Percentiles rank a stretch among this genome's conserved stretches.
These are phyloP conservation scores for Pollenia griseotomentosa DNA, from an alignment of 2,888 invertebrate genomes.

Conservation along the genomic window DNA sequence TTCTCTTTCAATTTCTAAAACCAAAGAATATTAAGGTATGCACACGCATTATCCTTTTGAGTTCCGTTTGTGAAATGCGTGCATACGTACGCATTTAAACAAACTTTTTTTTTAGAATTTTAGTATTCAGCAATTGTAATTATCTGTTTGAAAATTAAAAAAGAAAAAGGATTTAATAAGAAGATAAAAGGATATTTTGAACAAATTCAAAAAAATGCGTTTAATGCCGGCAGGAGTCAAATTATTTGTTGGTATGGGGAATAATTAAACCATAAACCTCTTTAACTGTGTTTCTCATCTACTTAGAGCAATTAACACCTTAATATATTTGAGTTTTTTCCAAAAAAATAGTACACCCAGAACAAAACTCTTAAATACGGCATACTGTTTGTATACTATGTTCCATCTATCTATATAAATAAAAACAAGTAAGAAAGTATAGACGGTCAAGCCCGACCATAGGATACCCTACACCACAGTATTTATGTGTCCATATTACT, in stretches of 20 bases:
- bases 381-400: too few relatives aligned
- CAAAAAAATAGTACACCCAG: too few relatives aligned
- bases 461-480: too few relatives aligned
- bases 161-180: constrained; percentile 25
- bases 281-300: constrained; percentile 42
- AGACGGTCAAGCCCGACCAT: too few relatives aligned
- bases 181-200: constrained; percentile 56
- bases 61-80: constrained; percentile 57
- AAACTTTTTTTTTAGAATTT: constrained; percentile 23
- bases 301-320: constrained; percentile 64
- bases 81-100: constrained; percentile 63
- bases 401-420: too few relatives aligned
- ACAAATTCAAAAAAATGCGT: constrained; percentile 45
- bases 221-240: constrained; percentile 20
- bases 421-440: too few relatives aligned
- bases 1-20: not conserved
- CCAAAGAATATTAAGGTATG: constrained; percentile 14
- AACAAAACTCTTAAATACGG: too few relatives aligned
- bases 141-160: not conserved
- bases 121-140: constrained; percentile 27
- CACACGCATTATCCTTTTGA: constrained; percentile 36
- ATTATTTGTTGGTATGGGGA: not conserved
- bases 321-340: not conserved
- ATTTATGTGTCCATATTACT: too few relatives aligned
- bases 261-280: not conserved